These are phyloP conservation scores for Indri indri DNA, from an alignment of 2,113 vertebrate genomes.

Conservation along the genomic window DNA sequence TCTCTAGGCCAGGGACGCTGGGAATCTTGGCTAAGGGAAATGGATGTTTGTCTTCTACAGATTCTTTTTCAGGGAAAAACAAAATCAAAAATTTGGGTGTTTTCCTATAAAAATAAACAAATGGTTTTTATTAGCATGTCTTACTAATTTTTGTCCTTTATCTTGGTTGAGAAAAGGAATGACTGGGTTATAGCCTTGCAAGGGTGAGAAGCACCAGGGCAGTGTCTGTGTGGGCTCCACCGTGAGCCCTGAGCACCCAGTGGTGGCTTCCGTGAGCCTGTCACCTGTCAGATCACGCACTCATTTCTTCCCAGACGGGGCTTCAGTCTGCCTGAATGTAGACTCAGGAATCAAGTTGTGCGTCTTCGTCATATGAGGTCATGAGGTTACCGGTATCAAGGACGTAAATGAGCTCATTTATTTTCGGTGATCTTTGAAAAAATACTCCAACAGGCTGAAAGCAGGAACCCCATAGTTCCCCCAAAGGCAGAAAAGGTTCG, in stretches of 20 bases:
- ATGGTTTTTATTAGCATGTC: not conserved
- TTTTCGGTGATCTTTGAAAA: not conserved
- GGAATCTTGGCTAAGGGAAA: not conserved
- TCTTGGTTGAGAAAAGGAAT: not conserved
- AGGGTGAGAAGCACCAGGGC: accelerated
- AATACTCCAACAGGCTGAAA: not conserved
- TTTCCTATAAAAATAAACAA: not conserved
- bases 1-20: not conserved
- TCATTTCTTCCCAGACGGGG: not conserved
- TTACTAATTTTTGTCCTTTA: not conserved
- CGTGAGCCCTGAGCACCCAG: accelerated
- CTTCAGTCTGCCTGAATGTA: not conserved
- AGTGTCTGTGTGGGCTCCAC: not conserved
- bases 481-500: accelerated
- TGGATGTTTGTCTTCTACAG: not conserved
- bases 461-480: accelerated
- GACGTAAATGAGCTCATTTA: not conserved
- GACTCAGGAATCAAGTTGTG: no score
- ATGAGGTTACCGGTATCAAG: not conserved
- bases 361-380: not conserved
- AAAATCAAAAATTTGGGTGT: not conserved
- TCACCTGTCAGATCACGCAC: accelerated
- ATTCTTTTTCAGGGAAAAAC: not conserved
- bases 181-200: not conserved
- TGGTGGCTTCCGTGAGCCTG: accelerated